Base-by-base conservation (phyloP, 2,113 vertebrate species). In the Athene cunicularia region DNA sequence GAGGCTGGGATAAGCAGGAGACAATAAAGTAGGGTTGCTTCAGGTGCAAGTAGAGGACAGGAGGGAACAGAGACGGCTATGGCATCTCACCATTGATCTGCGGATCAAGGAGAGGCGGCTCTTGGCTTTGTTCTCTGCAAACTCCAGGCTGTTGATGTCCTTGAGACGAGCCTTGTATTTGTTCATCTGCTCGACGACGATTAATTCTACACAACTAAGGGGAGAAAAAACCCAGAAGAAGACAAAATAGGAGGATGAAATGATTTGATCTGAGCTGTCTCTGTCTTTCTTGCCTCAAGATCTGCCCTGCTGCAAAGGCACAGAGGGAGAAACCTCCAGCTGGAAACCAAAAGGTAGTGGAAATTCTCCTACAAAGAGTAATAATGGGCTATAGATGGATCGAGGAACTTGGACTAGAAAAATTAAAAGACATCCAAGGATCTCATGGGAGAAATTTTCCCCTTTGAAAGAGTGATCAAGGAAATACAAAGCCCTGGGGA, bases 91-190 rank as follows among this genome's bases (percentile, higher is more conserved):
- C 99, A 99, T 99, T 7, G 99, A 99, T 94, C 99, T 98, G 80
- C 99, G 99, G 83, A 99, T 99, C 90, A 99, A 90, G 4, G 99
- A 99, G 77, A 99, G 98, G 60, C 99, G 99, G 92, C 98, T 99
- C 97, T 99, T 99, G 95, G 99, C 99, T 96, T 99, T 99, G 97
- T 98, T 99, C 97, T 99, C 99, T 3, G 99, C 99, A 80, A 99
- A 99, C 97, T 99, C 99, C 98, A 99, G 97, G 91, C 99, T 99
- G 95, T 92, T 99, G 98, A 99, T 99, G 96, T 99, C 99, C 98
- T 99, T 99, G 82, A 99, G 98, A 71, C 99, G 98, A 80, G 99
- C 98, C 90, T 98, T 99, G 95, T 99, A 99, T 96, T 99, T 99
- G 97, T 99, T 99, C 99, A 99, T 99, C 97, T 99, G 99, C 96